Percentiles rank a stretch among this genome's conserved stretches.
phyloP scores from a whole-genome alignment of 2,113 vertebrate species.

The Gymnobelideus leadbeateri region DNA sequence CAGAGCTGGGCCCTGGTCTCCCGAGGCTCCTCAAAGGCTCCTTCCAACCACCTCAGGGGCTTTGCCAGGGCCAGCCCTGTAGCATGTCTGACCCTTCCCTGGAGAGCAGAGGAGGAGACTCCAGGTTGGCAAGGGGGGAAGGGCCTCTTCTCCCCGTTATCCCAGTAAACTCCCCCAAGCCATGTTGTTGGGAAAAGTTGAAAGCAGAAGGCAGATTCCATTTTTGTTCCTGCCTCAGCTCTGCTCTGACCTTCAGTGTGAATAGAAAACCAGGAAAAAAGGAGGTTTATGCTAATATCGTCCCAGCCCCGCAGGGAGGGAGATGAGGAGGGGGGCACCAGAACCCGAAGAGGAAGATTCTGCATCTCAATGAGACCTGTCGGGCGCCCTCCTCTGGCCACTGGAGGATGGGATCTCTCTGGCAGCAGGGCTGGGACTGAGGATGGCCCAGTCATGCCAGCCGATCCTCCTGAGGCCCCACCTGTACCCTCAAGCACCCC shows the following conservation, averaged over 20 bases:
- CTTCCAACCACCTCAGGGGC: neutral
- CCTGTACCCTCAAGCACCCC: constrained; percentile 63
- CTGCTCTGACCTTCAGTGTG: constrained; percentile 82
- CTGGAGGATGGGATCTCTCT: neutral
- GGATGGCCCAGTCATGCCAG: neutral
- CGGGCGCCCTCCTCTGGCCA: constrained; percentile 63
- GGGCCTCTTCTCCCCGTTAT: constrained; percentile 45
- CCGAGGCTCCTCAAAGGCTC: too few relatives aligned
- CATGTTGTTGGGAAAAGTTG: constrained; percentile 70
- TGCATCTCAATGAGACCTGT: constrained; percentile 82
- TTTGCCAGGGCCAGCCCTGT: neutral
- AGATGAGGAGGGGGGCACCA: constrained; percentile 78
- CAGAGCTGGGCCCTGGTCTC: too few relatives aligned
- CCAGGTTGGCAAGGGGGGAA: neutral
- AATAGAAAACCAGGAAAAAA: constrained; percentile 83
- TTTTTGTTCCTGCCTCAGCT: constrained; percentile 72
- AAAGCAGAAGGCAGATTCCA: constrained; percentile 70
- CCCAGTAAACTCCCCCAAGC: constrained; percentile 80
- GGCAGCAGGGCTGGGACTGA: neutral
- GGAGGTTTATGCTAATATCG: constrained; percentile 83
- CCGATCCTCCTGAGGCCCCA: neutral
- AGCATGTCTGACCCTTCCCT: neutral
- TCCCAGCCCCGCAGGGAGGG: constrained; percentile 52
- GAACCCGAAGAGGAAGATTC: constrained; percentile 80
- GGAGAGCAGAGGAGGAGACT: neutral